Base-by-base conservation (phyloP, 2,113 vertebrate genomes). In the Rafetus swinhoei region DNA sequence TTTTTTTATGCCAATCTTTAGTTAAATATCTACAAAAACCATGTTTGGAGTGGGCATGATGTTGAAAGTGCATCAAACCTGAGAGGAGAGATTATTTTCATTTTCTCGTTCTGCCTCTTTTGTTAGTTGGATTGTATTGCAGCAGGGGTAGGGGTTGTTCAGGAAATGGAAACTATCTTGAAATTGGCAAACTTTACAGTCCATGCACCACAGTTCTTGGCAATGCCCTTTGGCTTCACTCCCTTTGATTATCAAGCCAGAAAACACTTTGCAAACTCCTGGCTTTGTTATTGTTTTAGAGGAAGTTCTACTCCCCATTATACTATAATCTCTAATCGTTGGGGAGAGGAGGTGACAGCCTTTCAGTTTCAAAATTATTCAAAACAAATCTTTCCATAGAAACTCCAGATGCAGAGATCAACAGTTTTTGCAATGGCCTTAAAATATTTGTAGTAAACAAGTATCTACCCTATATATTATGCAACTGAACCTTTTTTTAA, bases 1-100 rank as follows among this genome's bases (percentile, higher is more conserved):
- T 15, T 25, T 14, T 45, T 50, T 4, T 24, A 55, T 45, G 25
- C 21, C 74, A 50, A 25, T 45, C 74, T 94, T 65, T 85, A 89
- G 93, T 93, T 95, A 94, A 97, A 89, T 69, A 84, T 96, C 95
- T 72, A 72, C 9, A 72, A 88, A 85, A 92, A 93, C 45, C 45
- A 95, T 89, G 79, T 92, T 87, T 92, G 39, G 90, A 96, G 88
- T 57, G 84, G 83, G 65, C 84, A 69, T 82, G 52, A 16, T 93
- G 94, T 79, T 69, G 93, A 95, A 94, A 1, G 1, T 82, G 8
- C 35, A n/a, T 22, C 91, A 65, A 76, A 82, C 84, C 45, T 45
- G 45, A 45, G 45, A 45, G 74, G 87, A 81, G 90, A 91, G 62
- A 85, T 59, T 81, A 79, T 74, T 95, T 93, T 95, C 91, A 82